A percentile compares a stretch with the other conserved stretches of the same genome.
These are phyloP conservation scores for Ochropleura leucogaster DNA, from an alignment of 2,888 invertebrate genomes.

Conservation along the genomic window DNA sequence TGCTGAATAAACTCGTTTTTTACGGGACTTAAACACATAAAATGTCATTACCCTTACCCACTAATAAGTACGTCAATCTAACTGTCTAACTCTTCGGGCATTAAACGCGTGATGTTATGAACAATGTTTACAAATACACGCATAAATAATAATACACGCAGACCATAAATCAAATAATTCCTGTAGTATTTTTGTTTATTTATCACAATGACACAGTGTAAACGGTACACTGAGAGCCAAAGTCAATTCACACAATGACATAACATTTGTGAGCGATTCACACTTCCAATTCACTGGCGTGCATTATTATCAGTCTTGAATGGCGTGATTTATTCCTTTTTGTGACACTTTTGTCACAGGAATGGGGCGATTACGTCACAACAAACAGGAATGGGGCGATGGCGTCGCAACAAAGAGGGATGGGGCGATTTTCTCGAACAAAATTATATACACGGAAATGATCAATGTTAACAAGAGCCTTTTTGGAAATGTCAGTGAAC, in stretches of 20 bases:
- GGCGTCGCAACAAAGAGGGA: too few relatives aligned
- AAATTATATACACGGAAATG: slow-evolving; percentile 2
- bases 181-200: slow-evolving; percentile 7
- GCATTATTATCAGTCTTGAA: slow-evolving; percentile 43
- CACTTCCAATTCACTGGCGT: slow-evolving; percentile 32
- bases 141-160: not conserved
- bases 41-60: too few relatives aligned
- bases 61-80: too few relatives aligned
- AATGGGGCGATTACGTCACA: slow-evolving; percentile 11
- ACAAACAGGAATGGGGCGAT: not conserved
- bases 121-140: not conserved
- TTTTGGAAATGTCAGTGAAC: not conserved
- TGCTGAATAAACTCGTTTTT: too few relatives aligned
- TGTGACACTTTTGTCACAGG: slow-evolving; percentile 14
- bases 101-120: not conserved
- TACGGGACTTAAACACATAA: too few relatives aligned
- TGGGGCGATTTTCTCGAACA: too few relatives aligned
- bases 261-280: slow-evolving; percentile 39
- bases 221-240: slow-evolving; percentile 29
- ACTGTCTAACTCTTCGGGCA: not conserved
- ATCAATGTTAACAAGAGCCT: not conserved
- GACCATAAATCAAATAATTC: slow-evolving; percentile 24
- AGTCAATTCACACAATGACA: slow-evolving; percentile 34
- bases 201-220: slow-evolving; percentile 4
- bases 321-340: slow-evolving; percentile 25